Evolutionary conservation across 2,113 vertebrate species (phyloP).

Genomic region (Barnardius zonarius): DNA sequence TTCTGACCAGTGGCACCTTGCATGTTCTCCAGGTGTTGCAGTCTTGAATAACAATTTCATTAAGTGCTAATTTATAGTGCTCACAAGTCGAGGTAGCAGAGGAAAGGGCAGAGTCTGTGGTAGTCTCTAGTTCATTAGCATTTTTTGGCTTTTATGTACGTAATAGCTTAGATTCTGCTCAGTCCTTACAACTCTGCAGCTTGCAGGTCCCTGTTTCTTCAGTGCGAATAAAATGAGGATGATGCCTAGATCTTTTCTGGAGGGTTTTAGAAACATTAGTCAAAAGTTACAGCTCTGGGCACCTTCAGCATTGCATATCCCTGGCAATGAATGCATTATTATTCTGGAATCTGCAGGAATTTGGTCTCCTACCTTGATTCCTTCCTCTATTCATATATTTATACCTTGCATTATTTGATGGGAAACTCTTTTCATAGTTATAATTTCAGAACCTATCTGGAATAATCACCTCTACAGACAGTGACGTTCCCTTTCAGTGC

Average conservation of each 20-base stretch:
- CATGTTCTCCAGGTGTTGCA: neutral
- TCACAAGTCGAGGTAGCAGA: neutral
- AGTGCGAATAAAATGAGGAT: neutral
- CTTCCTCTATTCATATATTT: neutral
- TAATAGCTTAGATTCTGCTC: neutral
- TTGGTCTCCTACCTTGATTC: neutral
- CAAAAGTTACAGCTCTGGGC: neutral
- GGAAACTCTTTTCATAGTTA: neutral
- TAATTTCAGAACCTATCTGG: neutral
- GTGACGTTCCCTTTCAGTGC: neutral
- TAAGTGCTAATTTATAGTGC: neutral
- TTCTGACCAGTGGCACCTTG: neutral
- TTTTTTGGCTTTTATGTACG: neutral
- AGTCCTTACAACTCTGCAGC: neutral
- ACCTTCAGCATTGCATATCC: neutral
- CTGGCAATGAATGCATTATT: neutral
- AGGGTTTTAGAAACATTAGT: neutral
- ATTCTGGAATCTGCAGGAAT: neutral
- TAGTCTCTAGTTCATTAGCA: neutral
- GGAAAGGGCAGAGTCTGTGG: neutral
- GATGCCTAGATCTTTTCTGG: neutral
- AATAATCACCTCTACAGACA: neutral
- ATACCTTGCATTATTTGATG: neutral
- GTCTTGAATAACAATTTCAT: neutral
- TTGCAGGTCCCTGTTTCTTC: neutral